Percentiles rank a stretch among this genome's conserved stretches.
Conservation (phyloP, 2,797 vertebrate species). For the Steatocranus sp. region DNA sequence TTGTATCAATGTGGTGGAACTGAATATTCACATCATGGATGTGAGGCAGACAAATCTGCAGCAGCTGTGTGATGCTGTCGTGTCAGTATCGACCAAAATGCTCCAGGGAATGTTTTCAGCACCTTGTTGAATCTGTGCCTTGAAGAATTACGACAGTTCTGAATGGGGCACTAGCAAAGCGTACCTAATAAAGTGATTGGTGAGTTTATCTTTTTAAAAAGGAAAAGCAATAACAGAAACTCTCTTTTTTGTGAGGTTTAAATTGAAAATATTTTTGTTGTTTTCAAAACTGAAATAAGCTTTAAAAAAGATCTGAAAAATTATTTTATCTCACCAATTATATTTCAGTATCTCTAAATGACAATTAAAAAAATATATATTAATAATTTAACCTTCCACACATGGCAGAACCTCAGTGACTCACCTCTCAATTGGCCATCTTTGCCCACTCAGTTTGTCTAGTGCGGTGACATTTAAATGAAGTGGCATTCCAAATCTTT, state of each 20-base stretch:
- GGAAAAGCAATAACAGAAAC: not conserved
- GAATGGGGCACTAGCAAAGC: not conserved
- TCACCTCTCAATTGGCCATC: not conserved
- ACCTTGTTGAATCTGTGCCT: not conserved
- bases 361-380: not conserved
- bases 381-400: not conserved
- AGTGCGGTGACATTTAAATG: conserved; percentile 33
- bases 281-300: not conserved
- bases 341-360: not conserved
- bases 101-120: not conserved
- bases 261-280: not conserved
- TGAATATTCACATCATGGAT: not conserved
- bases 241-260: not conserved
- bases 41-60: not conserved
- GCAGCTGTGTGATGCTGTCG: not conserved
- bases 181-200: not conserved
- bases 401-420: not conserved
- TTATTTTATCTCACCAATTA: not conserved
- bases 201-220: not conserved
- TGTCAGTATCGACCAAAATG: not conserved
- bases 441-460: not conserved
- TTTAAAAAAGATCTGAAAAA: not conserved
- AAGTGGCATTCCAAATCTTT: conserved; percentile 25
- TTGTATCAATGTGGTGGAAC: not conserved
- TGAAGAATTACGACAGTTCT: not conserved